A percentile compares a stretch with the other conserved stretches of the same genome.
These are phyloP conservation scores for Paraplagusia blochii DNA, from an alignment of 2,113 vertebrate genomes.

Conservation along the genomic window DNA sequence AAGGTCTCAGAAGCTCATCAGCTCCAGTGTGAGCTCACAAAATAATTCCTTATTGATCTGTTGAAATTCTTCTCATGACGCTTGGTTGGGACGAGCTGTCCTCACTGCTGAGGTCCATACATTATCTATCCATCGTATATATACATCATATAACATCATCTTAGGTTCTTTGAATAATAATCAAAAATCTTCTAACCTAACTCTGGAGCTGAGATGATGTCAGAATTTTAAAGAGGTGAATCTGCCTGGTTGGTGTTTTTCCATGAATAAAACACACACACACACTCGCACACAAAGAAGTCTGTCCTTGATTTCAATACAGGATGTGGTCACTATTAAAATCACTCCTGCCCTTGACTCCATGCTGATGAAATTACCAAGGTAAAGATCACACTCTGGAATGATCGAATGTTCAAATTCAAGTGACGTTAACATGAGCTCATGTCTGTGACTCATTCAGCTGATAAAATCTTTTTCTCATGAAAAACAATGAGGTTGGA, in stretches of 20 bases:
- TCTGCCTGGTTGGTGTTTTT: constrained; percentile 51
- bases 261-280: constrained; percentile 8
- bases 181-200: constrained; percentile 21
- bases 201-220: constrained; percentile 44
- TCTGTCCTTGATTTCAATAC: constrained; percentile 11
- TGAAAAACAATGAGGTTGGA: not conserved
- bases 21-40: constrained; percentile 55
- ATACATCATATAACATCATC: constrained; percentile 21
- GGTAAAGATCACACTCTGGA: not conserved
- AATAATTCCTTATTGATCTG: constrained; percentile 59
- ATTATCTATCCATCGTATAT: constrained; percentile 13
- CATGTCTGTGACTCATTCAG: constrained; percentile 20
- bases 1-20: constrained; percentile 53
- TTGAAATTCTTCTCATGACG: constrained; percentile 58
- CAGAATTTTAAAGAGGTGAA: constrained; percentile 59
- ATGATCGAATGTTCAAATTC: constrained; percentile 17
- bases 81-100: constrained; percentile 20
- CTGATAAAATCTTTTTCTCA: constrained; percentile 2
- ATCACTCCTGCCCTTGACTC: constrained; percentile 7
- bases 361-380: constrained; percentile 7
- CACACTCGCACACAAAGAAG: constrained; percentile 20
- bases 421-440: constrained; percentile 26
- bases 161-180: constrained; percentile 15
- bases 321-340: constrained; percentile 1
- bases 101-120: constrained; percentile 9